Base-by-base conservation (phyloP, 1,140 invertebrate genomes). In the Orussus abietinus region DNA sequence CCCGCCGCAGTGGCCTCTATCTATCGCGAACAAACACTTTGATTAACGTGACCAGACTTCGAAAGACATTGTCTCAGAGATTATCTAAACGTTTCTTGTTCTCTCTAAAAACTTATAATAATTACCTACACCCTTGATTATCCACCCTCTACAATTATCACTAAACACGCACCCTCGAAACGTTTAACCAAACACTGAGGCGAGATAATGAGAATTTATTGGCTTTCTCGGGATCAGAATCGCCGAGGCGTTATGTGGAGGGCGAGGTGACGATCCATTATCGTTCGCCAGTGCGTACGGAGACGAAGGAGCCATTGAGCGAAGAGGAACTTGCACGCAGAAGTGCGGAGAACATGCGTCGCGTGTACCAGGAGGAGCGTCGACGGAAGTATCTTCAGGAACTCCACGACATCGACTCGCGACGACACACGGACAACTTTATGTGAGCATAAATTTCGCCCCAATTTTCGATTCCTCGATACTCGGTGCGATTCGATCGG, bases 231-330 rank as follows among this genome's bases (percentile, higher is more conserved):
- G 46, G 51, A 53, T 14, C 62, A 91, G 89, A 89, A 77, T 90
- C 88, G 47, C 85, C 85, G 29, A 82, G 86, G 59, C 83, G 85
- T 53, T 95, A 92, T 78, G 84, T 89, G 55, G 88, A 92, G 74
- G 85, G 87, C 55, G 88, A 93, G 73, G 90, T 95, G 58, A 95
- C 90, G 59, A 91, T 95, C 64, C 90, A 93, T 70, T 95, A 92
- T 78, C 80, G 84, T 61, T 88, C 82, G 30, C 90, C 91, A 26
- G 82, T 93, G 38, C 78, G 89, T 45, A 80, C 86, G 57, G 88
- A 91, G 65, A 84, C 89, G 39, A 86, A 92, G 64, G 86, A 88
- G 46, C 75, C 82, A 52, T 74, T 86, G 49, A 83, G 83, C 53
- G 89, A 92, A 69, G 83, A 89, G 56, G 90, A 93, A 64, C 75